Evolutionary conservation across 2,888 invertebrate species (phyloP), one percentile per base, ranked within the genome.

Genomic region (Ormyrus pomaceus): DNA sequence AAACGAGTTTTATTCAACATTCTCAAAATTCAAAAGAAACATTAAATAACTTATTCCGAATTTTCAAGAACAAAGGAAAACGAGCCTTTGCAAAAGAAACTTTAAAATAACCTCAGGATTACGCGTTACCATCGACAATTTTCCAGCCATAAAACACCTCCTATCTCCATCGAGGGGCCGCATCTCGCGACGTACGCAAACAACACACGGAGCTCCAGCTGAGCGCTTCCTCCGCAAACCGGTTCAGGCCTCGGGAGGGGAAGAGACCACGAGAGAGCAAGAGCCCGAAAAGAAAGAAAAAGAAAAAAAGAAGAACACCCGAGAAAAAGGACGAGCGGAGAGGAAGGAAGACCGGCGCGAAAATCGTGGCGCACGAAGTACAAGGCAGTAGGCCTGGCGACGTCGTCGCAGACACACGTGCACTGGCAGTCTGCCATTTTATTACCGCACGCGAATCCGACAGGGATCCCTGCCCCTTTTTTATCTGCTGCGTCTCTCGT

Each of bases 361-460:
- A 86, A 86, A 86, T 84, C 82, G 84, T 34, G 34, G 34, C 68
- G 45, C 48, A 11, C 46, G 68, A 51, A 48, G 45, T 19, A 11
- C 46, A 61, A 51, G 19, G 10, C 58, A 9, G 8, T 11, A 7
- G 9, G n/a, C 6, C 50, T 34, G 51, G n/a, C 45, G 58, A 13
- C 45, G 51, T 65, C 9, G 64, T 7, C 51, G 70, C 59, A 72
- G 80, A 80, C 84, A 83, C 86, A 87, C 86, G 86, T 86, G 86
- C 84, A 85, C 85, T 87, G 87, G 86, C 86, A 84, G 65, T 50
- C 48, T 83, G 87, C 87, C 87, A 87, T 86, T 84, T 87, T 87
- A 55, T 58, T 76, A 9, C 10, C 45, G 61, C 51, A 62, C 53
- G 34, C 34, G 34, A 56, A 53, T 13, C 10, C 10, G 34, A 8